Evolutionary conservation across 2,888 invertebrate genomes (phyloP).

Genomic region (Acleris laterana): DNA sequence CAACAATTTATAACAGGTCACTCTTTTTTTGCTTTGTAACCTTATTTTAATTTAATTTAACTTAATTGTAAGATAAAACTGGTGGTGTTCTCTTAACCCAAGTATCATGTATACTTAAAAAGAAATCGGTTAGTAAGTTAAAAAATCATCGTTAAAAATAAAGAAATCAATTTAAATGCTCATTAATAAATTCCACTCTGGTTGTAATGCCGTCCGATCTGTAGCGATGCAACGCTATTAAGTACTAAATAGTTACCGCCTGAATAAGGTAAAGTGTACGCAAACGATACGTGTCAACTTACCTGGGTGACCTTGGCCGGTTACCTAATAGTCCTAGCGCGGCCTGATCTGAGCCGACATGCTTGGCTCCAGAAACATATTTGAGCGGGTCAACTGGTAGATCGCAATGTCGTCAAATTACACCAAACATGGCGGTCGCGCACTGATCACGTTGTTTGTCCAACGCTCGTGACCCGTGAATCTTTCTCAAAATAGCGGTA

Average conservation of each 20-base stretch:
- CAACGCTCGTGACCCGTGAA: neutral
- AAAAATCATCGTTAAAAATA: neutral
- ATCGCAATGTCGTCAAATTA: slow-evolving; percentile 13
- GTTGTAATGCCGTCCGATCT: neutral
- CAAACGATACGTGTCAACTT: slow-evolving; percentile 19
- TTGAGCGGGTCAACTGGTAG: slow-evolving; percentile 11
- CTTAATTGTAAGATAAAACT: too few relatives aligned
- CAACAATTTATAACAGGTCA: too few relatives aligned
- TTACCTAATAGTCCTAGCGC: slow-evolving; percentile 20
- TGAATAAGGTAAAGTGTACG: slow-evolving; percentile 8
- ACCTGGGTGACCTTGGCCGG: slow-evolving; percentile 12
- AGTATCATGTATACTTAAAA: too few relatives aligned
- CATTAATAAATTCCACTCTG: neutral
- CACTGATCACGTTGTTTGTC: neutral
- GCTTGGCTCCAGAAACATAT: slow-evolving; percentile 3
- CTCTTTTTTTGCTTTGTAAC: too few relatives aligned
- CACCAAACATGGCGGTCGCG: slow-evolving; percentile 1
- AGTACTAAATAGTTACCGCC: slow-evolving; percentile 1
- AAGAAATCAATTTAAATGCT: neutral
- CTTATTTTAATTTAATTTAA: too few relatives aligned
- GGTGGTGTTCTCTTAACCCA: too few relatives aligned
- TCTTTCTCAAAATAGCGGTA: slow-evolving; percentile 21
- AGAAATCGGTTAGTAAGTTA: neutral
- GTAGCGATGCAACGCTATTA: slow-evolving; percentile 4
- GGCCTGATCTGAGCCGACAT: neutral